A percentile compares a stretch with the other conserved stretches of the same genome.
Conservation (phyloP, 2,888 invertebrate genomes). For the Dasypolia templi region DNA sequence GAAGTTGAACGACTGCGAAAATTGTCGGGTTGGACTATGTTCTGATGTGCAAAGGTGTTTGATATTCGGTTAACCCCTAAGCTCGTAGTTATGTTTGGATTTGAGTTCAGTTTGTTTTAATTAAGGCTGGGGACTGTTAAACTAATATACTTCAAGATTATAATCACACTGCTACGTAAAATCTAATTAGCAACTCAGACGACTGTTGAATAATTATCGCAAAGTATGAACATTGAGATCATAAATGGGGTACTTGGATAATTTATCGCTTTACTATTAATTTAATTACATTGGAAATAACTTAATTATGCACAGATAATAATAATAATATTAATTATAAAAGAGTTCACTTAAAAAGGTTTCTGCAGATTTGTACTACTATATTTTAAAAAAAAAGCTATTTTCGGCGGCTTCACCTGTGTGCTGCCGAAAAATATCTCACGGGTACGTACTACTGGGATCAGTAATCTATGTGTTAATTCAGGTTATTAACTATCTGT, state of each 20-base stretch:
- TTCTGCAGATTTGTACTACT: too few species aligned
- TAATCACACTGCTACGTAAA: slow-evolving; percentile 1
- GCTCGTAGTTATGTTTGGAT: not conserved
- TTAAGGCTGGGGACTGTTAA: slow-evolving; percentile 11
- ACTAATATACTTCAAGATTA: slow-evolving; percentile 8
- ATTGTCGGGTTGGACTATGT: slow-evolving; percentile 12
- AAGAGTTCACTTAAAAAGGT: not conserved
- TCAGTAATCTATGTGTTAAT: too few species aligned
- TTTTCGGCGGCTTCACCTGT: too few species aligned
- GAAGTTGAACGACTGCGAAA: slow-evolving; percentile 22
- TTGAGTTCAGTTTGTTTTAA: slow-evolving; percentile 15
- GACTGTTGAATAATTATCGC: not conserved
- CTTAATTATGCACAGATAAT: too few species aligned
- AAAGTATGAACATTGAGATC: too few species aligned
- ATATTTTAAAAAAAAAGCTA: too few species aligned
- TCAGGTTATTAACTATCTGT: too few species aligned
- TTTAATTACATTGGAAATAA: too few species aligned
- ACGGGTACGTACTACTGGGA: too few species aligned
- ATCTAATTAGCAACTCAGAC: slow-evolving; percentile 9
- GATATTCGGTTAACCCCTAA: slow-evolving; percentile 18
- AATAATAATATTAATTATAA: too few species aligned
- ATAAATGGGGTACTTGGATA: not conserved
- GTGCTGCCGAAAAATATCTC: too few species aligned
- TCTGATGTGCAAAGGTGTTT: slow-evolving; percentile 12
- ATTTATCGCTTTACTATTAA: not conserved